These are phyloP conservation scores for Lethenteron reissneri DNA, from an alignment of 2,113 vertebrate species.

Conservation along the genomic window DNA sequence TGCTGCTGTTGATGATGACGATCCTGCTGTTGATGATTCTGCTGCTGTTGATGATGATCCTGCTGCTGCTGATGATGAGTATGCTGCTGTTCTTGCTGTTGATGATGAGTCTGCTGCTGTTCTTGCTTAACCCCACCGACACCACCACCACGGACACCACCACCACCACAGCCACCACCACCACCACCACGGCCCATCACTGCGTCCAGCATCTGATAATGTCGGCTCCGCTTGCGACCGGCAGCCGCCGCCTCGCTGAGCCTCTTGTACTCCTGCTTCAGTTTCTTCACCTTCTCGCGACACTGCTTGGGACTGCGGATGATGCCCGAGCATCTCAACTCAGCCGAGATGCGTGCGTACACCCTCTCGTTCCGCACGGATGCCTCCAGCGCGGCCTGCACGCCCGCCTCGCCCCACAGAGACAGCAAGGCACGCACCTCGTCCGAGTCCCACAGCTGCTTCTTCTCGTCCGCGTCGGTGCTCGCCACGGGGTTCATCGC, in stretches of 20 bases:
- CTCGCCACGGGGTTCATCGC: no score
- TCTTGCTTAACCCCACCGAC: no score
- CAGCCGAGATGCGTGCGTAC: not conserved
- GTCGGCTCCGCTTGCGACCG: not conserved
- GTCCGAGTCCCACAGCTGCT: conserved; percentile 1
- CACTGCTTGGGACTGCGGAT: conserved; percentile 5
- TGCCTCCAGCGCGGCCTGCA: not conserved
- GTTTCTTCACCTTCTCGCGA: conserved; percentile 4
- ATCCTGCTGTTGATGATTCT: no score
- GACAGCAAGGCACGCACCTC: not conserved
- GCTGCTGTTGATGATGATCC: no score
- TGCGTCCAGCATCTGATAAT: conserved; percentile 1
- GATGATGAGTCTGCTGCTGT: no score
- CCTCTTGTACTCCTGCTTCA: conserved; percentile 6
- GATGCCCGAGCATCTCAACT: not conserved
- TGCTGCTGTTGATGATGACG: no score
- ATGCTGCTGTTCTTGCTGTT: no score
- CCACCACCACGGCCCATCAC: not conserved
- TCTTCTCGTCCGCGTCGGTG: not conserved
- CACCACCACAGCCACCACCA: no score
- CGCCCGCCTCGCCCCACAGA: not conserved
- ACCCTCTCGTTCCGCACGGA: not conserved
- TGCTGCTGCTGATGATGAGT: no score
- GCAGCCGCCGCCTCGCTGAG: not conserved
- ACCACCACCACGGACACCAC: no score